Base-by-base conservation (phyloP, 2,797 vertebrate species). In the Esox lucius region DNA sequence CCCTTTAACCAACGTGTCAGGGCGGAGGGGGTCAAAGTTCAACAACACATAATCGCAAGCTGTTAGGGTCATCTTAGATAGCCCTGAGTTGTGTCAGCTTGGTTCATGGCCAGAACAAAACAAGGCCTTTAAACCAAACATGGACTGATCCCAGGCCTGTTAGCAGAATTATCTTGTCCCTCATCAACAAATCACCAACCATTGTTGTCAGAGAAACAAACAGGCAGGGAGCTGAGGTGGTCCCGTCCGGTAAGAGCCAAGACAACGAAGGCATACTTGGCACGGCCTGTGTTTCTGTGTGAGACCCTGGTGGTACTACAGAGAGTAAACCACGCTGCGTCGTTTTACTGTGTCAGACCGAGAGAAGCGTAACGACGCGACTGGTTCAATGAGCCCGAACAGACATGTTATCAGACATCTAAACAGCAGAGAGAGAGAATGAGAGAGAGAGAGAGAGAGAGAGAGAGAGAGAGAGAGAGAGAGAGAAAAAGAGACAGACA, bases 1-100 rank as follows among this genome's bases (percentile, higher is more conserved):
- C 31, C 77, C 72, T 59, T 78, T 31, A 15, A 87, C 87, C 86
- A 81, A n/a, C n/a, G n/a, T n/a, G n/a, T n/a, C n/a, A n/a, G n/a
- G n/a, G n/a, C n/a, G n/a, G n/a, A n/a, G n/a, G n/a, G n/a, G n/a
- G n/a, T 81, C 61, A 78, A 56, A 26, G 68, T 56, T 71, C 67
- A 42, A 51, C 19, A 59, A 9, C 2, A 24, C 24, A n/a, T 6
- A 26, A 35, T 35, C 19, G 56, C 31, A 51, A 17, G 64, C 16
- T 72, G 8, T 53, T 64, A 77, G 56, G 6, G 49, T 68, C 46
- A 24, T 51, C 51, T 33, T 61, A 61, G 62, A 78, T 31, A 61
- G 70, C 26, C 51, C n/a, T 35, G 51, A 76, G 68, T 16, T 48
- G 53, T 46, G 53, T 19, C 2, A 53, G 53, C 53, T 59, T 1